Conservation (phyloP, 2,797 vertebrate species). For the Dromococcyx pavoninus region DNA sequence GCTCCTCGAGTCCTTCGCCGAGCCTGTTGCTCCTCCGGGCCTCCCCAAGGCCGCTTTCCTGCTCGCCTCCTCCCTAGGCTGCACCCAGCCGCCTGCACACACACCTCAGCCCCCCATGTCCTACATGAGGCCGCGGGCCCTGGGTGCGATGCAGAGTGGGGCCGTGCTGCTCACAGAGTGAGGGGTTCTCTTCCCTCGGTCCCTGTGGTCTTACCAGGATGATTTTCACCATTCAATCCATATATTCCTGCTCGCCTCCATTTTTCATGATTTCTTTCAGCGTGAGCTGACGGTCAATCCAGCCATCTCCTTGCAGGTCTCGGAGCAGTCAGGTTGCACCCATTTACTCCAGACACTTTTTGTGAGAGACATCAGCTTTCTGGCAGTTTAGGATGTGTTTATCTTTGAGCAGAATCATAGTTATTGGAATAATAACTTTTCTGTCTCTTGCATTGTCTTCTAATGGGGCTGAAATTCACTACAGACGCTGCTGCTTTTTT, state of each 20-base stretch:
- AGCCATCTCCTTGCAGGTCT: accelerated
- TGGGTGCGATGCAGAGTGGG: accelerated
- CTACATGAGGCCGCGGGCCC: accelerated
- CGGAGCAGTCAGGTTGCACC: accelerated
- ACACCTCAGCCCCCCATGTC: neutral
- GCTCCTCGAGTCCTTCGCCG: neutral
- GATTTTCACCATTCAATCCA: neutral
- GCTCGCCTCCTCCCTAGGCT: accelerated
- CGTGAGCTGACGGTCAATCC: neutral
- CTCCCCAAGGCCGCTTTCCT: accelerated
- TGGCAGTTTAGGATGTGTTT: neutral
- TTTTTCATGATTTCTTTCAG: neutral
- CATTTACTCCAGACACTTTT: accelerated
- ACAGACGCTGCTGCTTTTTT: neutral
- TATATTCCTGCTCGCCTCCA: accelerated
- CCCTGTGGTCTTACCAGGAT: accelerated
- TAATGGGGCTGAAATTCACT: neutral
- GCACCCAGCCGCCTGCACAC: neutral
- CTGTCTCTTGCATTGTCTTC: neutral
- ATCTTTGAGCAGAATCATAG: neutral
- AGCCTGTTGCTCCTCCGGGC: neutral
- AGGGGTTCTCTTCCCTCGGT: neutral
- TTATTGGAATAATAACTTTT: neutral
- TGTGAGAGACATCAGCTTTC: neutral
- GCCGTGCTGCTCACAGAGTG: accelerated